Evolutionary conservation across 2,113 vertebrate genomes (phyloP).

Genomic region (Leptodactylus fuscus): DNA sequence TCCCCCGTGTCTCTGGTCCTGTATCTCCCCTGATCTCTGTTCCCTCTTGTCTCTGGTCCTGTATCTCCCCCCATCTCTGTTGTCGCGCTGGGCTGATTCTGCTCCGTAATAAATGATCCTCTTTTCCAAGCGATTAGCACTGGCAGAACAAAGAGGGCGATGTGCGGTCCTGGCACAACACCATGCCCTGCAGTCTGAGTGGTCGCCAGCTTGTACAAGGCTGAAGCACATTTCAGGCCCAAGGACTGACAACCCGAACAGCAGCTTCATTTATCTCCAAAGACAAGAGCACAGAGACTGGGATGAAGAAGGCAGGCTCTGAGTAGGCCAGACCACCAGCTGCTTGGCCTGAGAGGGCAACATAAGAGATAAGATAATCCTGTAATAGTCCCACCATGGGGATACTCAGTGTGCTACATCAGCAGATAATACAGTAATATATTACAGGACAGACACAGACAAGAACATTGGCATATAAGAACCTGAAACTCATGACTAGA

Average conservation of each 20-base stretch:
- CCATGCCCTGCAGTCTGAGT: neutral
- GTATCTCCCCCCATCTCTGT: neutral
- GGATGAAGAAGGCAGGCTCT: too few relatives aligned
- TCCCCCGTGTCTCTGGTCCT: too few relatives aligned
- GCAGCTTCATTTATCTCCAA: conserved; percentile 65
- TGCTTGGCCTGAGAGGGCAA: too few relatives aligned
- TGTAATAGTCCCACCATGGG: too few relatives aligned
- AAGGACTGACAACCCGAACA: conserved; percentile 56
- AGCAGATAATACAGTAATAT: too few relatives aligned
- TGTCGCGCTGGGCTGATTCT: neutral
- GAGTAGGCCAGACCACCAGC: too few relatives aligned
- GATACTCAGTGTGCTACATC: too few relatives aligned
- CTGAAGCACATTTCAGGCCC: neutral
- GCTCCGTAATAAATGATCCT: conserved; percentile 16
- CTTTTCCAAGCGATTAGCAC: conserved; percentile 25
- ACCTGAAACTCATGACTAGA: too few relatives aligned
- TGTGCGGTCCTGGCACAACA: conserved; percentile 14
- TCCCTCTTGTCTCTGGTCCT: neutral
- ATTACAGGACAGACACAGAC: too few relatives aligned
- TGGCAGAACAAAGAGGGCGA: neutral
- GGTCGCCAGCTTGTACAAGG: neutral
- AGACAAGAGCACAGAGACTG: fast-evolving
- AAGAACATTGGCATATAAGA: too few relatives aligned
- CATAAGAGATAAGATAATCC: too few relatives aligned
- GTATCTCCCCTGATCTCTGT: too few relatives aligned